Conservation (phyloP, 2,113 vertebrate species). For the Eclectus roratus region DNA sequence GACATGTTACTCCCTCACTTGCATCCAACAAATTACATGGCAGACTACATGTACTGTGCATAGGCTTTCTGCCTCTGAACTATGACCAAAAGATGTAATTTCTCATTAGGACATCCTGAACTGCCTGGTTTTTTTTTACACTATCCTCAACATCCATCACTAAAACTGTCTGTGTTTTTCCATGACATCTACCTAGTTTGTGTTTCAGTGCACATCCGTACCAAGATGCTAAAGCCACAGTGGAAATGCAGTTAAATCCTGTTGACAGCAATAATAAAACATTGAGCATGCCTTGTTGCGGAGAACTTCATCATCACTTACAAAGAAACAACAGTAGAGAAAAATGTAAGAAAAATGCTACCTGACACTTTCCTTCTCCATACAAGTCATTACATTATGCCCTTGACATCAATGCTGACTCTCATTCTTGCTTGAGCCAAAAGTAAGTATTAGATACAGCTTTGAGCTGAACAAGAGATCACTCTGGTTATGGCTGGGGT, state of each 20-base stretch:
- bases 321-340: slow-evolving; percentile 24
- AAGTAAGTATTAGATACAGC: neutral
- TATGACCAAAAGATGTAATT: neutral
- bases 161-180: neutral
- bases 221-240: slow-evolving; percentile 48
- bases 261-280: slow-evolving; percentile 53
- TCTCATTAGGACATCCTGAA: neutral
- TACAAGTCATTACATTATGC: neutral
- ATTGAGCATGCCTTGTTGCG: slow-evolving; percentile 52
- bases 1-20: neutral
- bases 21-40: neutral
- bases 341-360: neutral
- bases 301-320: slow-evolving; percentile 51
- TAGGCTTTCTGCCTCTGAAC: neutral
- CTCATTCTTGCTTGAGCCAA: neutral
- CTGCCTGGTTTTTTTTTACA: neutral
- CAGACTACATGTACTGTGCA: slow-evolving; percentile 11
- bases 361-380: neutral
- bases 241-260: slow-evolving; percentile 62
- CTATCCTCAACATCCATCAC: neutral
- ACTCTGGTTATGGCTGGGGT: slow-evolving; percentile 31
- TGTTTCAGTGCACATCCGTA: slow-evolving; percentile 56
- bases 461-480: slow-evolving; percentile 38
- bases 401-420: neutral
- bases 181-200: slow-evolving; percentile 23